Evolutionary conservation across 2,888 invertebrate genomes (phyloP), one percentile per base, ranked within the genome.

Genomic region (Pyrrhosoma nymphula): DNA sequence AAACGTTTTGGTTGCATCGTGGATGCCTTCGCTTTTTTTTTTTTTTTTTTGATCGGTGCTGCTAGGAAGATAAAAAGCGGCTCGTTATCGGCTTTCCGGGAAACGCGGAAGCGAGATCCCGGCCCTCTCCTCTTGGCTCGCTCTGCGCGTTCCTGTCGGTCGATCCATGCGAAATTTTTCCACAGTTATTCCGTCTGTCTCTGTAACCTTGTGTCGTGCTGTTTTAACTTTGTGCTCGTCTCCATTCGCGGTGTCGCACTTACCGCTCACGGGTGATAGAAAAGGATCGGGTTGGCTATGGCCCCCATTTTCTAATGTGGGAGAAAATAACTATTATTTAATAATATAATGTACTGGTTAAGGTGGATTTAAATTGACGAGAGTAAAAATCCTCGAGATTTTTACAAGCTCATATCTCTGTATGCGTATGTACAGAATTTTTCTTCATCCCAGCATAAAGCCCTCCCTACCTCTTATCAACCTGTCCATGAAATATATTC

Each of bases 31-130:
- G 8, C 89, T 35, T 56, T 56, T 89, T 35, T 30, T 30, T 18
- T 47, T 88, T 4, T 88, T 56, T 20, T 91, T 60, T 69, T 93
- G 69, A 93, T 93, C 93, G 93, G 69, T 69, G 47, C 93, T 93
- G 93, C 47, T 93, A 39, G 47, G 69, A 30, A 93, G 93, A 93
- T 93, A 93, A 93, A 60, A 93, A 93, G 69, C 56, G 39, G n/a
- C 93, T 93, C 93, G 93, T 93, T 93, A 93, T 93, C 93, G 69
- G 93, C 69, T 93, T 93, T 93, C 93, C 93, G 93, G 93, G 93
- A 93, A 93, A 93, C 14, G 93, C 93, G 93, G 93, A 93, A 93
- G 69, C 26, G 47, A 69, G 69, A n/a, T 30, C 10, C 63, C 69
- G 10, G 23, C 69, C 39, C 35, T 55, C 56, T 16, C 56, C 89